A percentile compares a stretch with the other conserved stretches of the same genome.
Evolutionary conservation across 2,797 vertebrate species (phyloP).

Genomic region (Sternarchorhynchus goeldii): DNA sequence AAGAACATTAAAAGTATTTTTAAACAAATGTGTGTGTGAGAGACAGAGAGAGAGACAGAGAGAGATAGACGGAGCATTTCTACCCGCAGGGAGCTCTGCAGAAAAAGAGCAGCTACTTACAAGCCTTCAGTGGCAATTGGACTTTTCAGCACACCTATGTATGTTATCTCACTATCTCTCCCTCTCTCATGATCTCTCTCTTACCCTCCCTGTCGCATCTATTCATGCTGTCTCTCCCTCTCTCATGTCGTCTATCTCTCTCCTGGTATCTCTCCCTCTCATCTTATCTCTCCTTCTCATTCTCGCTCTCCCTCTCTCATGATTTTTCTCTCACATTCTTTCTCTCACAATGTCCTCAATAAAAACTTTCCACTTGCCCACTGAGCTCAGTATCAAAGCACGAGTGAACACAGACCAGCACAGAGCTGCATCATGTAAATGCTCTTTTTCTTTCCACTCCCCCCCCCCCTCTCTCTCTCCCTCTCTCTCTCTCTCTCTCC

Average conservation of each 20-base stretch:
- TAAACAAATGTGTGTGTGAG: background rate
- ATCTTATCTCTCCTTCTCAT: background rate
- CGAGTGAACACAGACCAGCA: constrained; percentile 11
- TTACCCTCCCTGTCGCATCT: no score
- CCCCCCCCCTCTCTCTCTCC: background rate
- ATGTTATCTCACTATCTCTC: background rate
- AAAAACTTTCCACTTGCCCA: constrained; percentile 26
- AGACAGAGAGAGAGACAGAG: no score
- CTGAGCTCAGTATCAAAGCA: constrained; percentile 9
- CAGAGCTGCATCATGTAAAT: constrained; percentile 40
- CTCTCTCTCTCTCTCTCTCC: constrained; percentile 26
- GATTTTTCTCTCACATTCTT: background rate
- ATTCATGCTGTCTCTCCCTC: constrained; percentile 3
- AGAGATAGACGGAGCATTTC: background rate
- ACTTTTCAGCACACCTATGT: constrained; percentile 9
- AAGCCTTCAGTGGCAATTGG: constrained; percentile 6
- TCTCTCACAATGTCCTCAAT: constrained; percentile 11
- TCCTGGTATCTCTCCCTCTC: background rate
- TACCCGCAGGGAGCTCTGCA: constrained; percentile 5
- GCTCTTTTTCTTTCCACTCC: constrained; percentile 21
- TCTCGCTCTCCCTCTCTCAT: background rate
- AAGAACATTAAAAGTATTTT: constrained; percentile 17
- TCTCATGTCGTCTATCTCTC: no score
- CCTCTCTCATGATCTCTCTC: constrained; percentile 1
- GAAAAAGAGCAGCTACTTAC: background rate